A percentile compares a stretch with the other conserved stretches of the same genome.
Evolutionary conservation across 1,140 invertebrate species (phyloP).

Genomic region (Bombus sibiricus): DNA sequence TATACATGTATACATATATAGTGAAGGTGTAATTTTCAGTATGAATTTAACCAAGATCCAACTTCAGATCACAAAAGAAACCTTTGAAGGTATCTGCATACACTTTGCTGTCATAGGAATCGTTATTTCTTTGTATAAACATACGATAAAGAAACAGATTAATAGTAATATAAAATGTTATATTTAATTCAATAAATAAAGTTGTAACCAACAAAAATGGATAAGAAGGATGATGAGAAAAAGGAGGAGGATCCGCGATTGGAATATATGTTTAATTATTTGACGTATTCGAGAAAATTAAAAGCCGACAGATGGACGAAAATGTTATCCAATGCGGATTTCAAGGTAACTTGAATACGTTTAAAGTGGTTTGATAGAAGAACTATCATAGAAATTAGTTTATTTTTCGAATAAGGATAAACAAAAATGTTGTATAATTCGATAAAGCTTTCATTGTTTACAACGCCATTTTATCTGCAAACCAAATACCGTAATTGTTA

Average conservation of each 20-base stretch:
- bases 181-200: background rate
- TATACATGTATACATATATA: background rate
- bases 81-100: background rate
- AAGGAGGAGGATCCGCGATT: conserved; percentile 74
- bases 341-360: conserved; percentile 78
- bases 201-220: conserved; percentile 46
- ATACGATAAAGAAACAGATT: background rate
- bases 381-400: background rate
- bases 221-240: conserved; percentile 68
- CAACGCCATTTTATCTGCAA: too few species aligned
- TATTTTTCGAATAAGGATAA: too few species aligned
- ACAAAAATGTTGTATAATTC: too few species aligned
- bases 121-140: conserved; percentile 21
- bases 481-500: too few species aligned
- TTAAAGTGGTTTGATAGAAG: background rate
- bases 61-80: background rate
- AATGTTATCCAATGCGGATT: conserved; percentile 88
- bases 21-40: background rate
- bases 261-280: conserved; percentile 75
- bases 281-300: conserved; percentile 78
- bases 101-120: background rate
- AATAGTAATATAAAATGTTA: background rate
- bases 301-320: conserved; percentile 91
- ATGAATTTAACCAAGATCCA: background rate
- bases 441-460: too few species aligned